These are phyloP conservation scores for Drosophila tristis DNA, from an alignment of 1,140 invertebrate species.

Conservation along the genomic window DNA sequence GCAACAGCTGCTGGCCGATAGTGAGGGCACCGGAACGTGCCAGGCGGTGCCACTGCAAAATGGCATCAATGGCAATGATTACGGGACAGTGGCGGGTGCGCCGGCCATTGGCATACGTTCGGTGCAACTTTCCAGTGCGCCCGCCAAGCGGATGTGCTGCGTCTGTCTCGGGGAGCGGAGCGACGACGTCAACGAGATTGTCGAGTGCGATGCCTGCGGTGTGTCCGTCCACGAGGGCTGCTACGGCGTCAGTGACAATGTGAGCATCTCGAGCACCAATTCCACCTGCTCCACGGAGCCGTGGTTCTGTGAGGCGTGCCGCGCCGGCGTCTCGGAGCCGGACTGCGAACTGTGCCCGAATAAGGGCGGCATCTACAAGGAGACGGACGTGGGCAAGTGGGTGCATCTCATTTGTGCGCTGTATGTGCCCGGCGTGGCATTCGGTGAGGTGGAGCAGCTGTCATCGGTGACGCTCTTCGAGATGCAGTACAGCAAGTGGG, in stretches of 20 bases:
- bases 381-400: conserved; percentile 98
- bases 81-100: neutral
- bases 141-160: conserved; percentile 90
- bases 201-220: conserved; percentile 98
- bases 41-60: conserved; percentile 11
- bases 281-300: conserved; percentile 97
- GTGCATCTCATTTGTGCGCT: conserved; percentile 98
- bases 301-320: conserved; percentile 99
- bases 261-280: conserved; percentile 94
- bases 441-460: conserved; percentile 96
- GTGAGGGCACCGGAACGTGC: conserved; percentile 9
- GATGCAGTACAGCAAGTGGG: conserved; percentile 98
- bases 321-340: conserved; percentile 94
- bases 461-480: conserved; percentile 96
- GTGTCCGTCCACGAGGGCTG: conserved; percentile 98
- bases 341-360: conserved; percentile 95
- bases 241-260: conserved; percentile 97
- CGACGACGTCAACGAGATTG: conserved; percentile 97
- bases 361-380: conserved; percentile 96
- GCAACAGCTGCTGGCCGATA: conserved; percentile 60
- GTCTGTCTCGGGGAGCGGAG: conserved; percentile 96
- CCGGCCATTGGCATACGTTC: conserved; percentile 1
- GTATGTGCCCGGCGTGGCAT: conserved; percentile 98
- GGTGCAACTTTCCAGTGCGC: conserved; percentile 36
- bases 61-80: conserved; percentile 30